Evolutionary conservation across 2,113 vertebrate species (phyloP), one percentile per base, ranked within the genome.

Genomic region (Aplodontia rufa): DNA sequence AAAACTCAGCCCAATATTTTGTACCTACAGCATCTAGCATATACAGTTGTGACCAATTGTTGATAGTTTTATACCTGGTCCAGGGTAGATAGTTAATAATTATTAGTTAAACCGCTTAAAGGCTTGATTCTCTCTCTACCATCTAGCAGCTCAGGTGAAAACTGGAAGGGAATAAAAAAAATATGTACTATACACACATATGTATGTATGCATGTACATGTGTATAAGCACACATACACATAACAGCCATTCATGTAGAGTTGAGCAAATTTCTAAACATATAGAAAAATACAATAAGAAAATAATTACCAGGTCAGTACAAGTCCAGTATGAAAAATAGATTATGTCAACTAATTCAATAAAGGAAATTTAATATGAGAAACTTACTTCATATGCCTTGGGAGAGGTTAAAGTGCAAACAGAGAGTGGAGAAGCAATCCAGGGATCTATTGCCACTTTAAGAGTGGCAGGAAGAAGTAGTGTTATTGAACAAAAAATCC

Each of bases 31-130:
- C 45, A 58, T 62, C n/a, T 92, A 90, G 30, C 22, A 80, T 30
- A 53, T 28, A 14, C 30, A 79, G 32, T 35, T 58, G 11, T 49
- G 28, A 71, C 32, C 76, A 83, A 28, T 68, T 35, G 87, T 24
- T 42, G 32, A 75, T 6, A 66, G 11, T 24, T 71, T 81, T 88
- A 4, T 88, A 62, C 37, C 5, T 55, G 37, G 32, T 24, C 26
- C 66, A 90, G 3, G 30, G 47, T 17, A 88, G 55, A 86, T 30
- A 28, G 16, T 80, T 47, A 75, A 17, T 75, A 55, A 37, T 28
- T 95, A 19, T 93, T 76, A 94, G 35, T 62, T 87, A 89, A 69
- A 74, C 74, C 47, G 19, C 24, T 28, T 49, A 75, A 83, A 82
- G 53, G 58, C 12, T 93, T 62, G 11, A 42, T 75, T 80, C 6